Evolutionary conservation across 2,113 vertebrate species (phyloP), one percentile per base, ranked within the genome.

Genomic region (Chaetorhynchus papuensis): DNA sequence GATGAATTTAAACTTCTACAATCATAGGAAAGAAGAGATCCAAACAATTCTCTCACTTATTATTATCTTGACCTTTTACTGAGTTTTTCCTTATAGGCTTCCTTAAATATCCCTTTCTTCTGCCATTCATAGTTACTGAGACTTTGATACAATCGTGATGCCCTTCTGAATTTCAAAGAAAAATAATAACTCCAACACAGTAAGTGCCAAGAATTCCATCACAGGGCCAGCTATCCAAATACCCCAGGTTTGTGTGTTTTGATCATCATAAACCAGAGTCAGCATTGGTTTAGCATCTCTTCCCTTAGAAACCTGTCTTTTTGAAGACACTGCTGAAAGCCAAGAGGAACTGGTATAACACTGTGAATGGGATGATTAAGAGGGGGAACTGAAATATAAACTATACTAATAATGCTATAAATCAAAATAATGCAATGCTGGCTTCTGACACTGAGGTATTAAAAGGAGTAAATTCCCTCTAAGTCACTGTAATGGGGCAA

Each of bases 361-460:
- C 30, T 75, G 9, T 41, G 81, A 94, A 90, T 35, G 45, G 18
- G 21, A 91, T n/a, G 54, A 90, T 59, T 85, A 81, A 86, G 31
- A 93, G 10, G 10, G 45, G 33, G 16, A 37, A 53, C 30, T 78
- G 68, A 89, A 94, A 80, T 69, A 80, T 47, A 74, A 96, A 84
- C 52, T 56, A 37, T 76, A 53, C 56, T 95, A 91, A 92, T 92
- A 92, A 92, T 72, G 54, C 24, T 80, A 80, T 82, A 93, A 87
- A 94, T 94, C 82, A 95, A 96, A 93, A 86, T 78, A 95, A 93
- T 76, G 60, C 47, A 84, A 91, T 56, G 37, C 45, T 90, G 56
- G 41, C 69, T 95, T 79, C 71, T 89, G 79, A 74, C 7, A 16
- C 65, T 35, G 57, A 95, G 53, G 23, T 76, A 92, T 82, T 96